Percentiles rank a stretch among this genome's conserved stretches.
These are phyloP conservation scores for Diuraphis noxia DNA, from an alignment of 1,140 invertebrate species.

Conservation along the genomic window DNA sequence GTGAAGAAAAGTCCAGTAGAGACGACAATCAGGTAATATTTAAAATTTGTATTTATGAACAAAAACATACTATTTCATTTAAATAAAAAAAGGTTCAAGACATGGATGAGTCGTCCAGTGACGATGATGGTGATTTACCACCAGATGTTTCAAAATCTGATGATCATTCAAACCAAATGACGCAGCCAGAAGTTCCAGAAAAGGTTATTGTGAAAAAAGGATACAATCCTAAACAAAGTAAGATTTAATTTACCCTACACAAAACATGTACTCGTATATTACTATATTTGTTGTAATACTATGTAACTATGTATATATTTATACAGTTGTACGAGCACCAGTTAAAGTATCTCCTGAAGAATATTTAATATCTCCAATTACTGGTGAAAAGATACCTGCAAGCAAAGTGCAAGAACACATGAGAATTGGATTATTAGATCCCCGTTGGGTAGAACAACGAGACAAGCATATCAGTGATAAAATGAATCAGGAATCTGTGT, in stretches of 20 bases:
- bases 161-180: conserved; percentile 63
- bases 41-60: conserved; percentile 55
- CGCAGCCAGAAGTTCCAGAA: conserved; percentile 84
- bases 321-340: conserved; percentile 62
- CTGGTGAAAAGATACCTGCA: conserved; percentile 94
- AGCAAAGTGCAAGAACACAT: conserved; percentile 97
- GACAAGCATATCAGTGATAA: conserved; percentile 85
- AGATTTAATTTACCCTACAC: conserved; percentile 37
- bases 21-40: conserved; percentile 57
- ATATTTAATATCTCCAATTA: conserved; percentile 96
- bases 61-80: not conserved
- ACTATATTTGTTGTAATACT: not conserved
- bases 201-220: conserved; percentile 94
- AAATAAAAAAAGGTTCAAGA: conserved; percentile 70
- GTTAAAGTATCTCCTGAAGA: conserved; percentile 67
- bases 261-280: too few relatives aligned
- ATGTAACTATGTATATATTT: conserved; percentile 46
- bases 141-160: conserved; percentile 60
- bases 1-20: conserved; percentile 55
- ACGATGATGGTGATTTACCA: conserved; percentile 66
- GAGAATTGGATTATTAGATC: conserved; percentile 94
- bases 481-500: conserved; percentile 82
- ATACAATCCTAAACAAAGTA: conserved; percentile 91
- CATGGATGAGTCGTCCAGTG: conserved; percentile 78
- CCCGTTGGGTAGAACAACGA: conserved; percentile 95